phyloP scores from a whole-genome alignment of 2,797 vertebrate genomes.

The Coreius guichenoti region DNA sequence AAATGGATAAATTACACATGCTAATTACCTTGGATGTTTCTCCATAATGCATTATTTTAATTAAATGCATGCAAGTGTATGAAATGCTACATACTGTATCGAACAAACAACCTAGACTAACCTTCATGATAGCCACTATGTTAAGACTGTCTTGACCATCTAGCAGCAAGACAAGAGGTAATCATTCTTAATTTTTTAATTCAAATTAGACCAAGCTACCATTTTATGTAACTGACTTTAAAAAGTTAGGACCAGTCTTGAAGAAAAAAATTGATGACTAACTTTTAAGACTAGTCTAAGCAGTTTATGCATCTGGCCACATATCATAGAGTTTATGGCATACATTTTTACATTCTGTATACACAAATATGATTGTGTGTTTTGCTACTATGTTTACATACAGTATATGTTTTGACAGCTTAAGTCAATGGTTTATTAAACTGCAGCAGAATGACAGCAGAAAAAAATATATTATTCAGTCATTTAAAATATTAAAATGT shows the following conservation, averaged over 20 bases:
- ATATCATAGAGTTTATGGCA: not conserved
- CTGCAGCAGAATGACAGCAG: not conserved
- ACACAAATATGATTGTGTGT: not conserved
- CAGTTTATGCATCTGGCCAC: not conserved
- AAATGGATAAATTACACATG: constrained; percentile 98
- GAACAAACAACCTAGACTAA: constrained; percentile 89
- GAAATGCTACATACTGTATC: constrained; percentile 86
- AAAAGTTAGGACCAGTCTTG: not conserved
- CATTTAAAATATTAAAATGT: not conserved
- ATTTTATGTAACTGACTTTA: not conserved
- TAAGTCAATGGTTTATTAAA: not conserved
- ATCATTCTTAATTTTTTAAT: not conserved
- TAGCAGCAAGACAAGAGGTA: not conserved
- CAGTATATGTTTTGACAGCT: not conserved
- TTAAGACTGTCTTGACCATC: not conserved
- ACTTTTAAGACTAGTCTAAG: not conserved
- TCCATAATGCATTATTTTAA: constrained; percentile 99
- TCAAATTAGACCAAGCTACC: not conserved
- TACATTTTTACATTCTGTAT: not conserved
- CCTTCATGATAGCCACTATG: constrained; percentile 77
- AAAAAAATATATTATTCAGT: not conserved
- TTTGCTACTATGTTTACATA: not conserved
- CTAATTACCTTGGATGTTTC: constrained; percentile 92
- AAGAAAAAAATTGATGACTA: not conserved
- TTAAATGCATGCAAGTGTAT: constrained; percentile 86